Evolutionary conservation across 1,140 invertebrate genomes (phyloP), one percentile per base, ranked within the genome.

Genomic region (Zaprionus kolodkinae): DNA sequence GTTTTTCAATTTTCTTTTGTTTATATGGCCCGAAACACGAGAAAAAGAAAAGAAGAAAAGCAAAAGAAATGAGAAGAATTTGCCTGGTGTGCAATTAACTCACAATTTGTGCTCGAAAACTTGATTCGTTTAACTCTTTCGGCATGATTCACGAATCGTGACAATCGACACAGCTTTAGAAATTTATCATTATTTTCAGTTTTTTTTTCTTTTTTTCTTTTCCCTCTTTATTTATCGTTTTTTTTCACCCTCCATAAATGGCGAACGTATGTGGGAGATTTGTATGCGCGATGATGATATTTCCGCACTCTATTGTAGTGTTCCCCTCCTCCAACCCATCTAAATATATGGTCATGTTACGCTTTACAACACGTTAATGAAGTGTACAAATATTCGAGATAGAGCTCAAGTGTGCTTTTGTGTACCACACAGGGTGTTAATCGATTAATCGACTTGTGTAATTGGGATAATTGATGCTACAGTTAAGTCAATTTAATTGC

Each of bases 101-200:
- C 30, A 15, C 15, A 36, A 69, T 40, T 45, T 70, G 67, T 52
- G 43, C 43, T 52, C 54, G 64, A 70, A 72, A 59, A 63, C 25
- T 38, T 27, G 6, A 63, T 62, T 45, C 45, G 45, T 36, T 50
- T 21, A 57, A 57, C 33, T 38, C 50, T 66, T 36, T 13, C 54
- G 73, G 45, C 45, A 67, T 76, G 69, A 76, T 66, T 76, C 55
- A 54, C 21, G 2, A 65, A 65, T 73, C 71, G 71, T 59, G 63
- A 72, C 63, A 67, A 35, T 50, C 48, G 70, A 65, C 63, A 27
- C 63, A 27, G 48, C 60, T 71, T 64, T 71, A 64, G 30, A 75
- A 71, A 75, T 75, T 75, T 59, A 70, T 71, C 67, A 70, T 71
- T 50, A 61, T 69, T 61, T 62, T 38, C 48, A 21, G 11, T n/a